Evolutionary conservation across 2,888 invertebrate species (phyloP).

Genomic region (Taenaris catops): DNA sequence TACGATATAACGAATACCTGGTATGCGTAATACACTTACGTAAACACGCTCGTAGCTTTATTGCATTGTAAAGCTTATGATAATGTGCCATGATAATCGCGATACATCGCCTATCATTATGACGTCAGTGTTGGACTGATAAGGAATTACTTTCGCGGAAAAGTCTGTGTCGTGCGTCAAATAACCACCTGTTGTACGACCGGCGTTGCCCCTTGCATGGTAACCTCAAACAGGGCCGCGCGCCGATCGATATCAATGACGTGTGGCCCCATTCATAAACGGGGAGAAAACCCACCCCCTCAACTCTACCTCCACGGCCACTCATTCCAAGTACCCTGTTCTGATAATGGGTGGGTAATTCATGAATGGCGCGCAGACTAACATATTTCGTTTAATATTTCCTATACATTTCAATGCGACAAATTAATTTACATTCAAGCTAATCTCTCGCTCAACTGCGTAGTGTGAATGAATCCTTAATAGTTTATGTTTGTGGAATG

Average conservation of each 20-base stretch:
- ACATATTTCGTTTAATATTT: slow-evolving; percentile 18
- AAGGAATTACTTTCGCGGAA: slow-evolving; percentile 41
- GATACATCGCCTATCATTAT: slow-evolving; percentile 24
- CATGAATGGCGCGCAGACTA: slow-evolving; percentile 64
- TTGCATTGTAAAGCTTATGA: slow-evolving; percentile 14
- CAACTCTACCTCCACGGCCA: slow-evolving; percentile 26
- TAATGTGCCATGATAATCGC: slow-evolving; percentile 16
- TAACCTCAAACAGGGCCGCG: slow-evolving; percentile 47
- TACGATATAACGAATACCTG: too few species aligned
- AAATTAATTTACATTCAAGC: too few species aligned
- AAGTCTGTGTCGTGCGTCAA: slow-evolving; percentile 52
- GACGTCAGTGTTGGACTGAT: slow-evolving; percentile 50
- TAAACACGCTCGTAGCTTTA: slow-evolving; percentile 1
- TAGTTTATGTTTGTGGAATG: too few species aligned
- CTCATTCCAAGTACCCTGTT: slow-evolving; percentile 34
- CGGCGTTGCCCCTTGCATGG: slow-evolving; percentile 57
- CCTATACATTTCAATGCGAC: too few species aligned
- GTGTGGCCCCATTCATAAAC: slow-evolving; percentile 76
- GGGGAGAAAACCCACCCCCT: slow-evolving; percentile 44
- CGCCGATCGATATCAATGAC: slow-evolving; percentile 67
- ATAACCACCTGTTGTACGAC: slow-evolving; percentile 62
- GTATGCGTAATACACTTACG: too few species aligned
- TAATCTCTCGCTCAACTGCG: too few species aligned
- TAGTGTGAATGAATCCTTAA: too few species aligned
- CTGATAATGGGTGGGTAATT: slow-evolving; percentile 42